phyloP scores from a whole-genome alignment of 2,797 vertebrate genomes.

The Labroides dimidiatus region DNA sequence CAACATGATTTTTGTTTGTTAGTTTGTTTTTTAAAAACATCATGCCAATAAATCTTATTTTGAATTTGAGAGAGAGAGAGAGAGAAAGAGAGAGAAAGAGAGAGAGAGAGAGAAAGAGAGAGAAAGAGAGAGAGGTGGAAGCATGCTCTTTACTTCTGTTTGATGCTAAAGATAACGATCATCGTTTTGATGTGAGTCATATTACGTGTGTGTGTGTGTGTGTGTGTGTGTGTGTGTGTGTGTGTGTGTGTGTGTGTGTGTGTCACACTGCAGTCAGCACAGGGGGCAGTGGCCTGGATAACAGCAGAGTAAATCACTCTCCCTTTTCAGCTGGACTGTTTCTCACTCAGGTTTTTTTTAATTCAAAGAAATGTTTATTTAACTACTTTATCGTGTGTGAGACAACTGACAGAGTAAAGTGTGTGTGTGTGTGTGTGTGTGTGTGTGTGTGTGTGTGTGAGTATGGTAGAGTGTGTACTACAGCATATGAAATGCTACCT shows the following conservation, averaged over 20 bases:
- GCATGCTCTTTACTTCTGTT: neutral
- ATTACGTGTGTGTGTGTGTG: neutral
- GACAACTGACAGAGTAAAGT: conserved; percentile 17
- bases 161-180: neutral
- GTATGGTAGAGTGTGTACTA: too few relatives aligned
- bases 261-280: conserved; percentile 18
- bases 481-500: too few relatives aligned
- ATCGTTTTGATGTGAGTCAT: neutral
- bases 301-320: conserved; percentile 18
- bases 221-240: neutral
- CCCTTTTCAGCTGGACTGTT: conserved; percentile 44
- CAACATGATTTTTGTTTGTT: too few relatives aligned
- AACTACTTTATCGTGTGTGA: neutral
- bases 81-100: too few relatives aligned
- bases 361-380: neutral
- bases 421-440: too few relatives aligned
- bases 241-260: neutral
- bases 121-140: conserved; percentile 37
- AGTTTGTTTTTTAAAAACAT: too few relatives aligned
- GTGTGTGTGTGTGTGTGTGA: neutral
- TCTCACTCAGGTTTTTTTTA: neutral
- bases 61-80: too few relatives aligned
- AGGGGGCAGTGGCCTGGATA: conserved; percentile 24
- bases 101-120: too few relatives aligned
- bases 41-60: too few relatives aligned